A percentile compares a stretch with the other conserved stretches of the same genome.
phyloP scores from a whole-genome alignment of 2,113 vertebrate species.

The Anoura caudifer region DNA sequence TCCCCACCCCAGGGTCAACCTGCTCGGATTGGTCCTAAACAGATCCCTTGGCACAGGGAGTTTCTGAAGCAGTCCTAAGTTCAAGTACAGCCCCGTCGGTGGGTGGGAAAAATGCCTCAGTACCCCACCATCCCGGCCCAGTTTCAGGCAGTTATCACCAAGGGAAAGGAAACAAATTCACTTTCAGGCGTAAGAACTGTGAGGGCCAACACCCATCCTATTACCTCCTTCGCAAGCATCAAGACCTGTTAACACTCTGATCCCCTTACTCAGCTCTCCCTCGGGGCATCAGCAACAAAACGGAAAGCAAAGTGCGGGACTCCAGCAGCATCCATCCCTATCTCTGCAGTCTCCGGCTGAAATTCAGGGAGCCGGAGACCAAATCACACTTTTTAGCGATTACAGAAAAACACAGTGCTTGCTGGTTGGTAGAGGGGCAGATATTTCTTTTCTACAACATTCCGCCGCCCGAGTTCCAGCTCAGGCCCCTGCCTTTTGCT shows the following conservation, averaged over 20 bases:
- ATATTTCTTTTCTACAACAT: background rate
- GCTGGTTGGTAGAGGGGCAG: background rate
- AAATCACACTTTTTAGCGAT: background rate
- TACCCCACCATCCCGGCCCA: background rate
- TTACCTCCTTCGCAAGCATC: background rate
- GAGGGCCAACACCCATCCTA: no score
- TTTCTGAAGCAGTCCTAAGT: background rate
- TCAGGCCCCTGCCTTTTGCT: background rate
- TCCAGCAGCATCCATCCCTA: no score
- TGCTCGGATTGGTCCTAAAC: background rate
- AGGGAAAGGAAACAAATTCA: background rate
- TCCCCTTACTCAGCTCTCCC: background rate
- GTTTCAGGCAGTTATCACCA: background rate
- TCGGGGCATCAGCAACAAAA: background rate
- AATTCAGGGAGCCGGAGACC: background rate
- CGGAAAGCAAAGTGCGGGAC: background rate
- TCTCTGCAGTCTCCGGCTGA: background rate
- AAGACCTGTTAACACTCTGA: background rate
- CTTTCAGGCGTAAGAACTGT: background rate
- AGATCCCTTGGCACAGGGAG: background rate
- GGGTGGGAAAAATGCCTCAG: background rate
- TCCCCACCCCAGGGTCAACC: background rate
- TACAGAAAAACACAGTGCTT: background rate
- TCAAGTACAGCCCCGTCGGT: background rate
- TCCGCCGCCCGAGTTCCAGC: background rate